Percentiles rank a stretch among this genome's conserved stretches.
Evolutionary conservation across 2,888 invertebrate genomes (phyloP).

Genomic region (Agrotis puta): DNA sequence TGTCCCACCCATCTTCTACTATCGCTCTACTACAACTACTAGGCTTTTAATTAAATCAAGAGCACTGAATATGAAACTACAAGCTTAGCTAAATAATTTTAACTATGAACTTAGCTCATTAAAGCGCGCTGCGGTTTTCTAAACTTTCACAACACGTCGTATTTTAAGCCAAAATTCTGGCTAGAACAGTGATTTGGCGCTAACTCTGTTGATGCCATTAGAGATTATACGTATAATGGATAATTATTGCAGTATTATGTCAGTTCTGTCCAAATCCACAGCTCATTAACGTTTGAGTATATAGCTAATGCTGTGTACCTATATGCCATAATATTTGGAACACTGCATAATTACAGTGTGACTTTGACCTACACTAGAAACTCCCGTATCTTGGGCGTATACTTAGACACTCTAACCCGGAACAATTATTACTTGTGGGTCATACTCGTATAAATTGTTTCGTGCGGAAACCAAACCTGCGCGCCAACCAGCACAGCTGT

Average conservation of each 20-base stretch:
- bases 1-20: no score
- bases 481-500: no score
- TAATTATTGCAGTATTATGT: constrained; percentile 12
- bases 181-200: constrained; percentile 44
- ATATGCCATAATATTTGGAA: constrained; percentile 20
- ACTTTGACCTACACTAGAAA: no score
- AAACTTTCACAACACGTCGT: constrained; percentile 26
- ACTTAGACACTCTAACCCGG: no score
- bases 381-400: no score
- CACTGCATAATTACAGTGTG: background rate
- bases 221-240: constrained; percentile 10
- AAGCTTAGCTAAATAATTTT: constrained; percentile 7
- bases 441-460: no score
- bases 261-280: constrained; percentile 35
- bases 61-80: constrained; percentile 3
- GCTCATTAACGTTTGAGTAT: constrained; percentile 5
- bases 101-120: constrained; percentile 23
- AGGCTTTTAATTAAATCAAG: background rate
- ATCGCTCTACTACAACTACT: no score
- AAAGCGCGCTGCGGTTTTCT: constrained; percentile 27
- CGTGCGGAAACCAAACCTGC: no score
- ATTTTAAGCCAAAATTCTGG: constrained; percentile 24
- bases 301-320: background rate
- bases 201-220: constrained; percentile 18
- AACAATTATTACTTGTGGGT: no score